A percentile compares a stretch with the other conserved stretches of the same genome.
phyloP scores from a whole-genome alignment of 2,888 invertebrate genomes.

The Panopea generosa region DNA sequence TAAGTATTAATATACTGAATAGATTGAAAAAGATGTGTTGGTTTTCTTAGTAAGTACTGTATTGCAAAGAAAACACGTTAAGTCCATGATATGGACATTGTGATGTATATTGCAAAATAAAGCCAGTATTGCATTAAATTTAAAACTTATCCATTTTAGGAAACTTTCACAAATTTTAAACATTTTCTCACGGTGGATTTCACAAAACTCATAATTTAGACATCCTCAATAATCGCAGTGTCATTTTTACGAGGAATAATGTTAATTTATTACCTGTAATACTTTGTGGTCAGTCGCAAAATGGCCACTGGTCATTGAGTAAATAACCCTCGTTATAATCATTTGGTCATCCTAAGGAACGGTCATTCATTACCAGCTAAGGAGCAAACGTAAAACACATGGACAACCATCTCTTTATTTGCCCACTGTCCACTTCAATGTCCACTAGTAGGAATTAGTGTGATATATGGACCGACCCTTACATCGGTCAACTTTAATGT shows the following conservation, averaged over 20 bases:
- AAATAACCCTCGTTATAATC: constrained; percentile 57
- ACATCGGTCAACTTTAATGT: constrained; percentile 52
- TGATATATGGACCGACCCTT: constrained; percentile 50
- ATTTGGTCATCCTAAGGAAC: constrained; percentile 23
- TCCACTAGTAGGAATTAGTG: constrained; percentile 33
- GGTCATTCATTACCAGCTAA: constrained; percentile 39
- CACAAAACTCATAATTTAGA: constrained; percentile 52
- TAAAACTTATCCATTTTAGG: too few species aligned
- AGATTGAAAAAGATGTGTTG: too few species aligned
- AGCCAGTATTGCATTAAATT: too few species aligned
- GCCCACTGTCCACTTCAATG: constrained; percentile 17
- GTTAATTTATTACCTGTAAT: constrained; percentile 50
- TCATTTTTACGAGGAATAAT: constrained; percentile 53
- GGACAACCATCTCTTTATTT: constrained; percentile 19
- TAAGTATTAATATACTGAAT: too few species aligned
- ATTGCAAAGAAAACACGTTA: too few species aligned
- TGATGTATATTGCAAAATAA: background rate
- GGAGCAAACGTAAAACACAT: constrained; percentile 23
- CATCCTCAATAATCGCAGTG: constrained; percentile 45
- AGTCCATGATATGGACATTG: too few species aligned
- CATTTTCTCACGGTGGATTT: constrained; percentile 53
- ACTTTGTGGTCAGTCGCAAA: constrained; percentile 51
- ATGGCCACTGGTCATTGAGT: constrained; percentile 56
- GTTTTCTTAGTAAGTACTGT: too few species aligned
- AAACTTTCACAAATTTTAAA: too few species aligned